Evolutionary conservation across 2,113 vertebrate species (phyloP).

Genomic region (Oreochromis tanganicae): DNA sequence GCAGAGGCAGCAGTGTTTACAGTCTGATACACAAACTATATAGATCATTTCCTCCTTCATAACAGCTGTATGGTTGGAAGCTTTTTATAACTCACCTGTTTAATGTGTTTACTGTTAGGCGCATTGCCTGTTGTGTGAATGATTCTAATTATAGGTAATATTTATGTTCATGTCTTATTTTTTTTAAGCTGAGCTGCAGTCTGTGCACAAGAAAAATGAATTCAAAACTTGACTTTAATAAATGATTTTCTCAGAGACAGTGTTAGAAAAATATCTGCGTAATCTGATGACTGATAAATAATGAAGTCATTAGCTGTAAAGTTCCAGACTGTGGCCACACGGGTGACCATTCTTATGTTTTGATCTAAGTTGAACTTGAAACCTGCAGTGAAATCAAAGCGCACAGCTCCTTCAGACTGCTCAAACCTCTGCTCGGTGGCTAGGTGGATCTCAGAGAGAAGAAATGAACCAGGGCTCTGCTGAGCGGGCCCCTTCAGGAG

Average conservation of each 20-base stretch:
- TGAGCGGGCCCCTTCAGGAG: background rate
- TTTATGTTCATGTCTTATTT: background rate
- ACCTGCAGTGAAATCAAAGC: background rate
- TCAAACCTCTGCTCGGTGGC: background rate
- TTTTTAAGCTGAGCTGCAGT: background rate
- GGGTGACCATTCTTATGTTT: background rate
- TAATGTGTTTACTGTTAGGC: background rate
- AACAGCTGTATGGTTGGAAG: background rate
- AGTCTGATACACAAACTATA: background rate
- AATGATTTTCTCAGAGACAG: background rate
- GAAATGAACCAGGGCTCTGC: background rate
- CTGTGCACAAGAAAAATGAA: background rate
- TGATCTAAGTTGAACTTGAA: background rate
- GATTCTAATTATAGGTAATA: background rate
- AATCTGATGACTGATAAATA: background rate
- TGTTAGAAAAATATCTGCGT: background rate
- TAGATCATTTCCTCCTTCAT: background rate
- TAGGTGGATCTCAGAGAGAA: background rate
- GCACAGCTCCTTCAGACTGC: background rate
- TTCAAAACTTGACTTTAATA: background rate
- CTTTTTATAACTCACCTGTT: background rate
- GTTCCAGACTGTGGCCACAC: background rate
- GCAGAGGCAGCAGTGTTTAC: background rate
- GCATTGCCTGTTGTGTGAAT: background rate
- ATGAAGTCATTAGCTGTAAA: background rate